phyloP scores from a whole-genome alignment of 1,140 invertebrate species.

The Nebria ingens region DNA sequence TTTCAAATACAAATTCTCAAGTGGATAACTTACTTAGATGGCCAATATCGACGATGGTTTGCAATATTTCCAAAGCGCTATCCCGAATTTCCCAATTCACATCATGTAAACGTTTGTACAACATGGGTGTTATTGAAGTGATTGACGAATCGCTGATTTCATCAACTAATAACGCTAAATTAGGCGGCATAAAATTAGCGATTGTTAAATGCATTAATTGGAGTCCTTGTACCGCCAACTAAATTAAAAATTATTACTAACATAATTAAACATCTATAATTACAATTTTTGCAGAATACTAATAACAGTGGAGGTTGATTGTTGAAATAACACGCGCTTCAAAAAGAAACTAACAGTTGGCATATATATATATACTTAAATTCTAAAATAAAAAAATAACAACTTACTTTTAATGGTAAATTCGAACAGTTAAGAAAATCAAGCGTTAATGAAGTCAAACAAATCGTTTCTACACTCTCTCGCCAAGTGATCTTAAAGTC shows the following conservation, averaged over 20 bases:
- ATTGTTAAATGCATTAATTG: slow-evolving; percentile 56
- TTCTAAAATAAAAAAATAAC: slow-evolving; percentile 8
- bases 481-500: slow-evolving; percentile 62
- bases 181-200: slow-evolving; percentile 62
- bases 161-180: slow-evolving; percentile 58
- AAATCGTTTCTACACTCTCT: slow-evolving; percentile 57
- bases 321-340: no score
- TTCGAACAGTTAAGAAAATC: slow-evolving; percentile 33
- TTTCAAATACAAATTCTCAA: neutral
- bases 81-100: slow-evolving; percentile 64
- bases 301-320: no score
- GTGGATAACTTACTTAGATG: slow-evolving; percentile 49
- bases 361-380: slow-evolving; percentile 11
- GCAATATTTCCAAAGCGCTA: slow-evolving; percentile 57
- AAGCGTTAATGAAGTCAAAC: slow-evolving; percentile 34
- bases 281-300: no score
- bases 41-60: slow-evolving; percentile 54
- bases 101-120: slow-evolving; percentile 59
- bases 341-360: no score
- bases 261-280: no score
- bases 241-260: no score
- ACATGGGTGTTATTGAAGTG: slow-evolving; percentile 49
- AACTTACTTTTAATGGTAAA: slow-evolving; percentile 32
- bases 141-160: slow-evolving; percentile 49
- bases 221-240: slow-evolving; percentile 56